Evolutionary conservation across 2,797 vertebrate genomes (phyloP).

Genomic region (Darevskia nairensis): DNA sequence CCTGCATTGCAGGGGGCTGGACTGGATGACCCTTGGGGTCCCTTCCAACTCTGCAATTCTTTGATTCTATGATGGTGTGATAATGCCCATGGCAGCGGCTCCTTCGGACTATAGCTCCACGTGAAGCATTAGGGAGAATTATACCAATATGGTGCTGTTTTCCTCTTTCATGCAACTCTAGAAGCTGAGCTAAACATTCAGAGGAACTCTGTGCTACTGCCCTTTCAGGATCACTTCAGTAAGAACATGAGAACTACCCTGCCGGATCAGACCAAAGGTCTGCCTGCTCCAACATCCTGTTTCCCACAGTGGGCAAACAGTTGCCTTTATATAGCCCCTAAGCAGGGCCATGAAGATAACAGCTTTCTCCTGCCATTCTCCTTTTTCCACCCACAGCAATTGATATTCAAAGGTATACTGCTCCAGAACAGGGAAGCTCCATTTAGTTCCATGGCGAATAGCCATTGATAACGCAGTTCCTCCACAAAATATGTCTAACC

Average conservation of each 20-base stretch:
- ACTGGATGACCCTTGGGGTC: too few relatives aligned
- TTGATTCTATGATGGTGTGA: too few relatives aligned
- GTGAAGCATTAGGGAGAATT: neutral
- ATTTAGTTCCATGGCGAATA: neutral
- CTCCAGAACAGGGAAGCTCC: neutral
- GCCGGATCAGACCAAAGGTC: neutral
- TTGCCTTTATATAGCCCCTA: neutral
- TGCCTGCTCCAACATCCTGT: neutral
- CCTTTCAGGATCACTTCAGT: too few relatives aligned
- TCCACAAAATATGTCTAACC: neutral
- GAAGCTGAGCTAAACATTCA: neutral
- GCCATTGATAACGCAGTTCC: neutral
- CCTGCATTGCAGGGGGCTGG: too few relatives aligned
- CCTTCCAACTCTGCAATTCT: too few relatives aligned
- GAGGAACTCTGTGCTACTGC: too few relatives aligned
- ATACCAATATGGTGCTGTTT: neutral
- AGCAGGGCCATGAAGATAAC: neutral
- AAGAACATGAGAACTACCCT: neutral
- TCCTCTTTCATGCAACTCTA: neutral
- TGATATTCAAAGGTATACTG: neutral
- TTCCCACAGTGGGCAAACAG: neutral
- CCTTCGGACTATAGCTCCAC: neutral
- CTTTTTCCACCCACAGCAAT: neutral
- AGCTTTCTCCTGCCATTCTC: too few relatives aligned
- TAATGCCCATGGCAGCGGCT: too few relatives aligned